Conservation (phyloP, 1,140 invertebrate species). For the Aphaenogaster rudis region DNA sequence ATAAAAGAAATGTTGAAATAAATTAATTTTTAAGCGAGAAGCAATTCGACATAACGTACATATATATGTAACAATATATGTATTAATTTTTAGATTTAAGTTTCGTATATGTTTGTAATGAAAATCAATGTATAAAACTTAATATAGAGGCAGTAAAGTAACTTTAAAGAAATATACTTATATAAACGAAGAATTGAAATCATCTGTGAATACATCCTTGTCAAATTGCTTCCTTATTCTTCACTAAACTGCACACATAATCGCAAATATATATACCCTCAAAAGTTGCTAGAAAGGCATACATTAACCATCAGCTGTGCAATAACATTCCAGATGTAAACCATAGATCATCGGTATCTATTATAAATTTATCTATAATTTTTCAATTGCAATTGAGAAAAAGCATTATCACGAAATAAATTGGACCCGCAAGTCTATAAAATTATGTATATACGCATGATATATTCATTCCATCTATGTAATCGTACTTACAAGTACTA, state of each 20-base stretch:
- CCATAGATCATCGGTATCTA: neutral
- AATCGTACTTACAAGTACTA: conserved; percentile 28
- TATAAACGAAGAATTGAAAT: neutral
- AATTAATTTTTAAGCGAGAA: conserved; percentile 19
- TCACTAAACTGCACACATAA: neutral
- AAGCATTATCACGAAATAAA: conserved; percentile 37
- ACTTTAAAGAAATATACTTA: conserved; percentile 1
- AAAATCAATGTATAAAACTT: neutral
- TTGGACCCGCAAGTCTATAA: conserved; percentile 10
- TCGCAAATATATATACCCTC: conserved; percentile 2
- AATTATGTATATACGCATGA: conserved; percentile 16
- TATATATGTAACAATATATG: neutral
- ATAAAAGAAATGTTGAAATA: neutral
- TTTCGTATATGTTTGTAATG: neutral
- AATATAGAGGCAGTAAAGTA: conserved; percentile 6
- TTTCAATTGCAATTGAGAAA: conserved; percentile 23
- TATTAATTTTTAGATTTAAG: neutral
- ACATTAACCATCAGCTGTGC: neutral
- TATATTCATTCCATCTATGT: neutral
- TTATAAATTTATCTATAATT: conserved; percentile 21
- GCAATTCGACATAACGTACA: conserved; percentile 29
- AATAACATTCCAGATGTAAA: conserved; percentile 18
- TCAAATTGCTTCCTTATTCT: neutral
- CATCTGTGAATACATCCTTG: neutral
- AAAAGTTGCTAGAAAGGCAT: neutral